These are phyloP conservation scores for Nyctibius bracteatus DNA, from an alignment of 2,113 vertebrate genomes.

Conservation along the genomic window DNA sequence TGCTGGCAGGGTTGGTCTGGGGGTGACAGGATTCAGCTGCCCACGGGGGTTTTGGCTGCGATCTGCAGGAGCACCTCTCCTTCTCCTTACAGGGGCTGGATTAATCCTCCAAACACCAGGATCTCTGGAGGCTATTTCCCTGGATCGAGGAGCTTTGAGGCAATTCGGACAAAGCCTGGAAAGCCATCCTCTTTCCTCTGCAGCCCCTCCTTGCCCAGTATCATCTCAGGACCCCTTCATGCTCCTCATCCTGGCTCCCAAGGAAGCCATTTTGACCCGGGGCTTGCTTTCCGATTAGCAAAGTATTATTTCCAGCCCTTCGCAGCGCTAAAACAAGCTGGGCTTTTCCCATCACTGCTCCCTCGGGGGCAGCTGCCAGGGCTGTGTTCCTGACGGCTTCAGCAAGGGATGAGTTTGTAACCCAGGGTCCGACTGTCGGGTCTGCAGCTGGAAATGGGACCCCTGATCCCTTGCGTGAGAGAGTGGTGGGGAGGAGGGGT, in stretches of 20 bases:
- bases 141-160: neutral
- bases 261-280: neutral
- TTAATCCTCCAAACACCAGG: neutral
- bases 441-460: neutral
- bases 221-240: neutral
- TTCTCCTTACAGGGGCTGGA: neutral
- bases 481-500: neutral
- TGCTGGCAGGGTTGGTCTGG: neutral
- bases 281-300: neutral
- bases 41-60: neutral
- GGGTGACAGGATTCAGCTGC: constrained; percentile 24
- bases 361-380: neutral
- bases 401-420: neutral
- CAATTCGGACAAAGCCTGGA: neutral
- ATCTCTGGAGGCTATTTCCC: fast-evolving
- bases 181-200: neutral
- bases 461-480: neutral
- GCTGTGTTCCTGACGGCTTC: neutral
- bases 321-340: neutral
- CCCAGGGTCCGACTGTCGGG: neutral
- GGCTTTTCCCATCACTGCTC: neutral
- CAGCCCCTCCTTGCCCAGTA: neutral
- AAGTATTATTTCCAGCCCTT: neutral
- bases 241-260: neutral
- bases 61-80: neutral